A percentile compares a stretch with the other conserved stretches of the same genome.
Conservation (phyloP, 1,140 invertebrate species). For the Ips nitidus region DNA sequence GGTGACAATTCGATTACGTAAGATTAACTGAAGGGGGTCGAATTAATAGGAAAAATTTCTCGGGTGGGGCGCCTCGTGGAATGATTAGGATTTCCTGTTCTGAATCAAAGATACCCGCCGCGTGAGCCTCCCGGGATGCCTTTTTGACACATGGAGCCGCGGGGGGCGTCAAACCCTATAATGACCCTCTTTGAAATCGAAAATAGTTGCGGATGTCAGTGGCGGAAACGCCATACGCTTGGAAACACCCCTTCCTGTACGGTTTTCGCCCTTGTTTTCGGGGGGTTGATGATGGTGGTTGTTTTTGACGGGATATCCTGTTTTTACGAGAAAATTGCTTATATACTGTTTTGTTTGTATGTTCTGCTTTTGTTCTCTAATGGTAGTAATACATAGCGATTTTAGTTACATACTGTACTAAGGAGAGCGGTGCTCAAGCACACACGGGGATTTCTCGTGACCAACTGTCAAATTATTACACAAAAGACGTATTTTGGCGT, state of each 20-base stretch:
- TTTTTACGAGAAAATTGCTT: conserved; percentile 2
- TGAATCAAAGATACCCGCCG: conserved; percentile 8
- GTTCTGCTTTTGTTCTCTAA: too few relatives aligned
- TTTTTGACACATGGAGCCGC: conserved; percentile 17
- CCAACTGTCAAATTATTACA: too few relatives aligned
- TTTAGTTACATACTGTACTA: too few relatives aligned
- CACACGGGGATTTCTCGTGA: too few relatives aligned
- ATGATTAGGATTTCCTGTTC: conserved; percentile 25
- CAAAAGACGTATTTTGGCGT: too few relatives aligned
- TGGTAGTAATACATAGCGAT: too few relatives aligned
- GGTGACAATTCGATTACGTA: too few relatives aligned
- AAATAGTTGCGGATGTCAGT: conserved; percentile 12
- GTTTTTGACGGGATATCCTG: conserved; percentile 26
- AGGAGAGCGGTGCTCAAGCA: too few relatives aligned
- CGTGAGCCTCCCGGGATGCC: not conserved
- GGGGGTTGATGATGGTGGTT: conserved; percentile 15
- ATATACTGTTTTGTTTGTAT: not conserved
- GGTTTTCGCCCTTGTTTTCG: not conserved
- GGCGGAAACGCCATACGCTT: conserved; percentile 19
- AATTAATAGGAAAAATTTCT: too few relatives aligned
- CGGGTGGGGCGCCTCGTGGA: conserved; percentile 16
- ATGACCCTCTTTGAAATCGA: conserved; percentile 11
- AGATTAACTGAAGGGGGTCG: too few relatives aligned
- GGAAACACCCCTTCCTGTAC: conserved; percentile 28
- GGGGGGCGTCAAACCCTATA: conserved; percentile 1